These are phyloP conservation scores for Diacarnus erythraeanus DNA, from an alignment of 37 sponge, comb jelly and placozoan genomes.

Conservation along the genomic window DNA sequence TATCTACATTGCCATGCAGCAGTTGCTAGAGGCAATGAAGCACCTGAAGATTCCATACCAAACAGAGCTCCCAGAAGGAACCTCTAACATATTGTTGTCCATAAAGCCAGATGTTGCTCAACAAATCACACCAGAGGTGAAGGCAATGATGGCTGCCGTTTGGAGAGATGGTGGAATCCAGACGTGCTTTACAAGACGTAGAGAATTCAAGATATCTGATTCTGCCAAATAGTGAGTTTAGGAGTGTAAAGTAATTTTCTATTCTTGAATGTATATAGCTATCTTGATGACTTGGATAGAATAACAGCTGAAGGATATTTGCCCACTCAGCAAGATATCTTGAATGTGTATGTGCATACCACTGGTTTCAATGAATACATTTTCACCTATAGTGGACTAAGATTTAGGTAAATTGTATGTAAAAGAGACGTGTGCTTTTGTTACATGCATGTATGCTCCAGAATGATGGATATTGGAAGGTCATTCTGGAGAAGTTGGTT, in stretches of 20 bases:
- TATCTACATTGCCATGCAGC: slow-evolving; percentile 70
- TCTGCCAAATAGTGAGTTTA: slow-evolving; percentile 91
- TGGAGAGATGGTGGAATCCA: slow-evolving; percentile 81
- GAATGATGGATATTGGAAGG: slow-evolving; percentile 99
- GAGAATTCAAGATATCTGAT: slow-evolving; percentile 95
- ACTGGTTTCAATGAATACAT: slow-evolving; percentile 92
- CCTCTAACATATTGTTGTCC: background rate
- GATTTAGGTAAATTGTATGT: slow-evolving; percentile 68
- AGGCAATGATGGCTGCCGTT: slow-evolving; percentile 40
- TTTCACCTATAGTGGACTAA: slow-evolving; percentile 71
- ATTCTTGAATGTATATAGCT: slow-evolving; percentile 53
- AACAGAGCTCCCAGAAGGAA: background rate
- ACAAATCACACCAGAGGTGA: background rate
- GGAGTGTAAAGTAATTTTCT: background rate
- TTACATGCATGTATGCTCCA: slow-evolving; percentile 28
- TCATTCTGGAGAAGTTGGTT: slow-evolving; percentile 98
- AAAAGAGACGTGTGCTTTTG: background rate
- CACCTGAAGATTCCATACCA: slow-evolving; percentile 36
- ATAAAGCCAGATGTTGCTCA: background rate
- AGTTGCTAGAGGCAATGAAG: slow-evolving; percentile 50
- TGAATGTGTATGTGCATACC: slow-evolving; percentile 90
- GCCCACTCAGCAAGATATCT: slow-evolving; percentile 86
- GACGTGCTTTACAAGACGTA: slow-evolving; percentile 79
- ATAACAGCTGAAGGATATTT: slow-evolving; percentile 59
- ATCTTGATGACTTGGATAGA: slow-evolving; percentile 87